Evolutionary conservation across 2,888 invertebrate genomes (phyloP).

Genomic region (Priocnemis perturbator): DNA sequence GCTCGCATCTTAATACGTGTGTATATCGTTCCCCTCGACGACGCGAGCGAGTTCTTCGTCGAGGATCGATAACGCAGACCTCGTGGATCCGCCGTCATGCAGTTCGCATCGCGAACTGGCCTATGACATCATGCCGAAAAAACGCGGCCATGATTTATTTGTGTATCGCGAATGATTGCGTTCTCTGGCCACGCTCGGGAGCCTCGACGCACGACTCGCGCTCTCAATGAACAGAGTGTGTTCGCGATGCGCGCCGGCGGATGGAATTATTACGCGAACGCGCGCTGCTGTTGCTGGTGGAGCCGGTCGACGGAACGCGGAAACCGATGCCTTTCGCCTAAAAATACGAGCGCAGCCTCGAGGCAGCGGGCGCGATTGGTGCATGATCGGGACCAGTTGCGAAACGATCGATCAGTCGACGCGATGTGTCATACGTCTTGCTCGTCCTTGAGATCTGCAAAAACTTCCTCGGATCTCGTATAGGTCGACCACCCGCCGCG

Average conservation of each 20-base stretch:
- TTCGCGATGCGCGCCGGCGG: too few relatives aligned
- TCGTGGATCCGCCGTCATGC: too few relatives aligned
- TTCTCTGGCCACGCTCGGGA: too few relatives aligned
- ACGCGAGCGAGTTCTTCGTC: background rate
- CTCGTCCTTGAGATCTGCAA: constrained; percentile 37
- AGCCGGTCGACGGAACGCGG: too few relatives aligned
- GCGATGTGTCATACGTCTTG: constrained; percentile 23
- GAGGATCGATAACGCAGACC: background rate
- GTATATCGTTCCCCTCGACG: background rate
- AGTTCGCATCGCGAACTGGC: too few relatives aligned
- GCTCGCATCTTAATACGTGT: constrained; percentile 15
- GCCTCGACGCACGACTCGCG: too few relatives aligned
- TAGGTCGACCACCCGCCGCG: constrained; percentile 27
- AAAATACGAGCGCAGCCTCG: background rate
- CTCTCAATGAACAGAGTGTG: too few relatives aligned
- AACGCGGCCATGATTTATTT: constrained; percentile 19
- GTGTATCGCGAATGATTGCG: background rate
- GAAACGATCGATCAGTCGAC: constrained; percentile 17
- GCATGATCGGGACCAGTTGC: background rate
- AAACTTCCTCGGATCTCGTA: constrained; percentile 15
- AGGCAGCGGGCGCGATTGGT: too few relatives aligned
- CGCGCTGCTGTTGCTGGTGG: too few relatives aligned
- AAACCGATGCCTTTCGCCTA: background rate
- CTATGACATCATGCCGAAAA: constrained; percentile 1
- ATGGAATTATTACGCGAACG: too few relatives aligned